phyloP scores from a whole-genome alignment of 2,888 invertebrate genomes.

The Nemurella pictetii region DNA sequence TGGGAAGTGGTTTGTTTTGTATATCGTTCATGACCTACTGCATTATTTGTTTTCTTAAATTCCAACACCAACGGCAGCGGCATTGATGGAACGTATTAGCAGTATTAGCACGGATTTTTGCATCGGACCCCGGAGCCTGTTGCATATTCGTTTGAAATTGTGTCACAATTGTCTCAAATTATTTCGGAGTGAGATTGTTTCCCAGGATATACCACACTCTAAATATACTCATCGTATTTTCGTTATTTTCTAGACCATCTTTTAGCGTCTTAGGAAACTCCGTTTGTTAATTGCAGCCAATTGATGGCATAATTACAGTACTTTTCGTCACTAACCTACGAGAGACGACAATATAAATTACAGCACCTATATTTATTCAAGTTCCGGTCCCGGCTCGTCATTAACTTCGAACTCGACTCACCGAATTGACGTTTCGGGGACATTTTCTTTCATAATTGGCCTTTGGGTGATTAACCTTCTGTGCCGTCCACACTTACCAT shows the following conservation, averaged over 20 bases:
- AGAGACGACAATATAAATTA: not conserved
- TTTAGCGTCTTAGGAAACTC: not conserved
- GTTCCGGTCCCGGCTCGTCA: conserved; percentile 2
- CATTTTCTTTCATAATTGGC: not conserved
- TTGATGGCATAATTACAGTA: not conserved
- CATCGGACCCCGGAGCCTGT: not conserved
- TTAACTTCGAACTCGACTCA: not conserved
- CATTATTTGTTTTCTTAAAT: not conserved
- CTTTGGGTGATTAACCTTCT: conserved; percentile 16
- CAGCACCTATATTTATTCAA: not conserved
- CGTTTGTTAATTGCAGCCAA: not conserved
- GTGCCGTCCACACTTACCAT: not conserved
- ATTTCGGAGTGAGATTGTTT: not conserved
- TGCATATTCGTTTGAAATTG: not conserved
- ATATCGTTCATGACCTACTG: not conserved
- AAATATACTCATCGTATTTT: not conserved
- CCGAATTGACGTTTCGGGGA: not conserved
- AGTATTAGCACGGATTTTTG: not conserved
- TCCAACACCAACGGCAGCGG: no score
- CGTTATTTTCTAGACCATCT: not conserved
- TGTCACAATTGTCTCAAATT: not conserved
- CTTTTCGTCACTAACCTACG: not conserved
- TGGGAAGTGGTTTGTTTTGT: not conserved
- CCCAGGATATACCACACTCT: not conserved
- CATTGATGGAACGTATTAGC: no score